Conservation (phyloP, 1,140 invertebrate species). For the Caerostris darwini region DNA sequence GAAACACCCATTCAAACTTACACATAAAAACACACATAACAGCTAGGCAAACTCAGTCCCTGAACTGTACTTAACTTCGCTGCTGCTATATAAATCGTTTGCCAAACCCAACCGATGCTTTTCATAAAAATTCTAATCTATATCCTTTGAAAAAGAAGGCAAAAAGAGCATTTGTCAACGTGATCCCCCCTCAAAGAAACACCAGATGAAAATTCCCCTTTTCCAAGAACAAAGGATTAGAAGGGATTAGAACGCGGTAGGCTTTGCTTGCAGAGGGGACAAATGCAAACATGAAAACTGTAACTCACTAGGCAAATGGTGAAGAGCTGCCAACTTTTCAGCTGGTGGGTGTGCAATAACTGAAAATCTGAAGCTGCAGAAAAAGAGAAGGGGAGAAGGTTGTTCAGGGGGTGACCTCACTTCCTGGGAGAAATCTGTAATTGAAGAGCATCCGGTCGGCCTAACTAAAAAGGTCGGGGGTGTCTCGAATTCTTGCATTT, state of each 20-base stretch:
- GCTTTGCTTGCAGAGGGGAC: slow-evolving; percentile 24
- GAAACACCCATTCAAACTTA: no score
- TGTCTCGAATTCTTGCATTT: neutral
- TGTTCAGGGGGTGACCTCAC: slow-evolving; percentile 27
- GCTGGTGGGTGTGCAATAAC: neutral
- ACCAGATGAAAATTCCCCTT: slow-evolving; percentile 38
- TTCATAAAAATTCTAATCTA: neutral
- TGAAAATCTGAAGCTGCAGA: neutral
- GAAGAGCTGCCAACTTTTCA: neutral
- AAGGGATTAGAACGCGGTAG: slow-evolving; percentile 22
- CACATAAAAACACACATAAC: no score
- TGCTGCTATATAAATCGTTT: neutral
- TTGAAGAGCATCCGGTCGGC: slow-evolving; percentile 22
- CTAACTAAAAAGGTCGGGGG: neutral
- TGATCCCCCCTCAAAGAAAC: neutral
- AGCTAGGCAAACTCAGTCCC: neutral
- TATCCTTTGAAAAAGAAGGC: neutral
- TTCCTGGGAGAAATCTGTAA: slow-evolving; percentile 13
- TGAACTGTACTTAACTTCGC: neutral
- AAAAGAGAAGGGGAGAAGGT: neutral
- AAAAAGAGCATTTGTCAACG: slow-evolving; percentile 53
- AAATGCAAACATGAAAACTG: slow-evolving; percentile 38
- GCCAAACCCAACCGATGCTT: neutral
- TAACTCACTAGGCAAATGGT: slow-evolving; percentile 1
- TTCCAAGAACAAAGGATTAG: slow-evolving; percentile 35